Percentiles rank a stretch among this genome's conserved stretches.
These are phyloP conservation scores for Aphelenchoides fujianensis DNA, from an alignment of 1,140 invertebrate genomes.

Conservation along the genomic window DNA sequence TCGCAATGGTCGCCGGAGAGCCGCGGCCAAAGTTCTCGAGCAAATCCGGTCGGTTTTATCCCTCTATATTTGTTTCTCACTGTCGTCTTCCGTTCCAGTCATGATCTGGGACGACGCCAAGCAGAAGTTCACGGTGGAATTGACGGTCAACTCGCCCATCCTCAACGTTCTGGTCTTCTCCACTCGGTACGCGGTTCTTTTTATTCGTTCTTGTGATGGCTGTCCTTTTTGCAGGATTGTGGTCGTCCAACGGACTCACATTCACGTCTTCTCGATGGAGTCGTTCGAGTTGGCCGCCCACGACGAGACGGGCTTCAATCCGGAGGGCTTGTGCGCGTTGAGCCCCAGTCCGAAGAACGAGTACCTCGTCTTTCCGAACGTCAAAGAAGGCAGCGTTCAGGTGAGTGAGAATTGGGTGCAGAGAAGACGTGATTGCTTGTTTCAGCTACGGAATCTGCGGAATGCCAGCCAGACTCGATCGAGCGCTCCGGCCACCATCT, in stretches of 20 bases:
- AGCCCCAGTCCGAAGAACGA: constrained; percentile 23
- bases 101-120: constrained; percentile 24
- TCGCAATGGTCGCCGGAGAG: constrained; percentile 27
- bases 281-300: constrained; percentile 16
- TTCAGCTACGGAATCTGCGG: constrained; percentile 20
- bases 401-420: constrained; percentile 14
- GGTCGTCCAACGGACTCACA: constrained; percentile 10
- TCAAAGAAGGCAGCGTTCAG: constrained; percentile 24
- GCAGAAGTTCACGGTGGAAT: constrained; percentile 21
- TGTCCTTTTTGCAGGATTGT: constrained; percentile 28
- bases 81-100: neutral
- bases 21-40: constrained; percentile 22
- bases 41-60: constrained; percentile 3
- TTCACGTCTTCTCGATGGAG: constrained; percentile 24
- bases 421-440: neutral
- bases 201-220: constrained; percentile 7
- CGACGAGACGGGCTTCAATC: constrained; percentile 27
- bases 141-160: constrained; percentile 18
- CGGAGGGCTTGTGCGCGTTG: constrained; percentile 20
- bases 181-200: constrained; percentile 5
- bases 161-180: constrained; percentile 21
- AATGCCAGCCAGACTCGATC: constrained; percentile 21
- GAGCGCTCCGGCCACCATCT: constrained; percentile 17
- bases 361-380: constrained; percentile 24
- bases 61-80: neutral